Base-by-base conservation (phyloP, 2,113 vertebrate species). In the Loxodonta africana region DNA sequence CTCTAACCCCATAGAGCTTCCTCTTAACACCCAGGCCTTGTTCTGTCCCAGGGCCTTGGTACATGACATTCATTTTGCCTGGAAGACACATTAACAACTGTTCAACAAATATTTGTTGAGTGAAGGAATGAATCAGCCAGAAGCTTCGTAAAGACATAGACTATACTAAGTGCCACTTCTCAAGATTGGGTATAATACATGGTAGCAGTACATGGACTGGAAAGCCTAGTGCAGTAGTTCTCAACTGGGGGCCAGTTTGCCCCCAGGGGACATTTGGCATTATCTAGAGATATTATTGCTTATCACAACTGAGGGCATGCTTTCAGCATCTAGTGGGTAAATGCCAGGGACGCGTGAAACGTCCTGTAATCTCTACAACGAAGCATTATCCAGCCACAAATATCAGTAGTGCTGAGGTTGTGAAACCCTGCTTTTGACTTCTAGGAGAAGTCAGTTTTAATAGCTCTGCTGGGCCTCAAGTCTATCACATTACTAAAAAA, bases 361-460 rank as follows among this genome's bases (percentile, higher is more conserved):
- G 60, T 84, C 37, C 51, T 23, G 0, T 69, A 60, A 15, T 60
- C 74, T 44, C 76, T 65, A 48, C 18, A 51, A 26, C 83, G 74
- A 65, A 91, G 73, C 84, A n/a, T 82, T 53, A 82, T 23, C 95
- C 69, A 28, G 2, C 51, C 23, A 12, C 9, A 51, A 57, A 51
- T 41, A 77, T 82, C 53, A 74, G 0, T 57, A 87, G 69, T 73
- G 17, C 83, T 85, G 78, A 88, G 20, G 15, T 28, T 93, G 63
- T n/a, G 69, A 89, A 85, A 51, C 26, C n/a, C 48, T 90, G 46
- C 67, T 41, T 57, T 57, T 12, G 51, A 77, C 41, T 41, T 77
- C 53, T 95, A 53, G 28, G 41, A 90, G 44, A 95, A 84, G 63
- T 85, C 37, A n/a, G 30, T 83, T 73, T 89, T 83, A 78, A 30